Evolutionary conservation across 2,113 vertebrate genomes (phyloP).

Genomic region (Agapornis roseicollis): DNA sequence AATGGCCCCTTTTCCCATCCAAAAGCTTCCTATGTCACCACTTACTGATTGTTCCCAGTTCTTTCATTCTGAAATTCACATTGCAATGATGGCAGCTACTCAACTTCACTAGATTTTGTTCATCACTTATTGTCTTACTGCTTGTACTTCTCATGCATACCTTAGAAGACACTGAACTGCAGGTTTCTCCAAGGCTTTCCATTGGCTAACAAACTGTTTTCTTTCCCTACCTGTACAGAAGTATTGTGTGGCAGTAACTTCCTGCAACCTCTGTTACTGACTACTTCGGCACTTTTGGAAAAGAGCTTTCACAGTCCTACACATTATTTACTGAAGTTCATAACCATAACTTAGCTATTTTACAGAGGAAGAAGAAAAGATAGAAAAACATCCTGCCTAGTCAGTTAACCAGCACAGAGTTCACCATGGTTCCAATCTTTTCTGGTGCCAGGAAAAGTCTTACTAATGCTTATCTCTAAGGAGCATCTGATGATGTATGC

Average conservation of each 20-base stretch:
- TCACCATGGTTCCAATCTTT: neutral
- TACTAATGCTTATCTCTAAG: neutral
- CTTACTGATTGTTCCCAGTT: neutral
- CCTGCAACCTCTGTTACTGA: neutral
- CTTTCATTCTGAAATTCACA: neutral
- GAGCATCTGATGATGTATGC: neutral
- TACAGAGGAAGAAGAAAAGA: neutral
- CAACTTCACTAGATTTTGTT: neutral
- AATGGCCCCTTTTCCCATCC: fast-evolving
- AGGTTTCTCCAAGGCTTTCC: neutral
- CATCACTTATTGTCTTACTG: neutral
- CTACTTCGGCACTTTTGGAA: neutral
- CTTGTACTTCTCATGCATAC: neutral
- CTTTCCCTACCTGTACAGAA: neutral
- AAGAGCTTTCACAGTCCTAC: neutral
- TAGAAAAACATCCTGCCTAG: neutral
- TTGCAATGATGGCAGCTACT: neutral
- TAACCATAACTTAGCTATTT: neutral
- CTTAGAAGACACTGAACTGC: neutral
- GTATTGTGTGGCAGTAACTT: neutral
- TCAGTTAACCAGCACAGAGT: neutral
- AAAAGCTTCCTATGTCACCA: neutral
- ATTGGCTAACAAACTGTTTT: neutral
- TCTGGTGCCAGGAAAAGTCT: neutral
- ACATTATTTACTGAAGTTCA: neutral